A percentile compares a stretch with the other conserved stretches of the same genome.
Evolutionary conservation across 2,797 vertebrate species (phyloP).

Genomic region (Melanotaenia boesemani): DNA sequence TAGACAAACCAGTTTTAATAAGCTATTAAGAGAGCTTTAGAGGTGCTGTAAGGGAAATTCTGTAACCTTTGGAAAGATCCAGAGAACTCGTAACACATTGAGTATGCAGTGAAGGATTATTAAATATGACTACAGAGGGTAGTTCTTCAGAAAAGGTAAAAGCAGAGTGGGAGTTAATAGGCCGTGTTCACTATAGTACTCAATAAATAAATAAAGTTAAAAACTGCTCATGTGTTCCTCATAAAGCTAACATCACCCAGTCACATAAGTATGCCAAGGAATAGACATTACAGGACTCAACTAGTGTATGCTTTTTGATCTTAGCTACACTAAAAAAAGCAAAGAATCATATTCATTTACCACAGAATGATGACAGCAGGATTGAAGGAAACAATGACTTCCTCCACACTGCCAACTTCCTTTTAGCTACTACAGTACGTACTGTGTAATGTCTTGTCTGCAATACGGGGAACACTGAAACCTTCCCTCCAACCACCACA

Average conservation of each 20-base stretch:
- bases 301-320: background rate
- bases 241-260: background rate
- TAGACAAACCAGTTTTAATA: background rate
- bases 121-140: background rate
- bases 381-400: constrained; percentile 12
- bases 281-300: background rate
- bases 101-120: background rate
- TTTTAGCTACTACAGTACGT: constrained; percentile 35
- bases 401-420: constrained; percentile 34
- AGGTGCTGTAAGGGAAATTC: background rate
- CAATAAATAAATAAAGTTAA: background rate
- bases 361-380: constrained; percentile 3
- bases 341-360: background rate
- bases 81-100: background rate
- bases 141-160: background rate
- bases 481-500: constrained; percentile 21
- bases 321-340: background rate
- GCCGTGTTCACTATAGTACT: background rate
- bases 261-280: background rate
- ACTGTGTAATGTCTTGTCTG: constrained; percentile 40
- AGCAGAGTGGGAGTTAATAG: background rate
- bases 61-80: background rate
- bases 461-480: constrained; percentile 10
- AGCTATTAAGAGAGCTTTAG: background rate
- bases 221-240: background rate